A percentile compares a stretch with the other conserved stretches of the same genome.
phyloP scores from a whole-genome alignment of 2,888 invertebrate genomes.

The Caenorhabditis plicata region DNA sequence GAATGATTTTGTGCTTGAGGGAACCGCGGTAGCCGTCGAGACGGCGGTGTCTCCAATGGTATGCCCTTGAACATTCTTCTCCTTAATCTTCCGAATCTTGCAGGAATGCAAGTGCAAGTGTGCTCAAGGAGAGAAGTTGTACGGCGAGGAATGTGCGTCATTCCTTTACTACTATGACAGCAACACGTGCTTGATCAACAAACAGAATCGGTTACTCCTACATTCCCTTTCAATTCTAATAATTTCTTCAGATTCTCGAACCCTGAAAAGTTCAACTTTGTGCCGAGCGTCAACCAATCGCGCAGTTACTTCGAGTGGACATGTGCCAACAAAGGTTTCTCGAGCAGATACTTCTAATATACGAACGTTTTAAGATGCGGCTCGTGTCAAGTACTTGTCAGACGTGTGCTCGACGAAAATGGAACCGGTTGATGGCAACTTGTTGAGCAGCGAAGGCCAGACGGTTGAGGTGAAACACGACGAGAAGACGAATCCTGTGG shows the following conservation, averaged over 20 bases:
- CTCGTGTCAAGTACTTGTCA: slow-evolving; percentile 20
- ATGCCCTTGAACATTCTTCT: neutral
- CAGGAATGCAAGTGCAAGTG: slow-evolving; percentile 38
- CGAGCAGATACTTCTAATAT: too few species aligned
- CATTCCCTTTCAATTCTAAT: neutral
- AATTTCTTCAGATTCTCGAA: slow-evolving; percentile 49
- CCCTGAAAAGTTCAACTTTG: slow-evolving; percentile 60
- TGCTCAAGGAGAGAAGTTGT: slow-evolving; percentile 36
- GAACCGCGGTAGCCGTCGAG: slow-evolving; percentile 60
- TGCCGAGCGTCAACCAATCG: slow-evolving; percentile 40
- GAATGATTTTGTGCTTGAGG: slow-evolving; percentile 60
- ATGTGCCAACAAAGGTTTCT: slow-evolving; percentile 58
- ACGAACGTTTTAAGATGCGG: too few species aligned
- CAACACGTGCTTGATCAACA: slow-evolving; percentile 61
- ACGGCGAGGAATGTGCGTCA: slow-evolving; percentile 59
- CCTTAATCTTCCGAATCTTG: neutral
- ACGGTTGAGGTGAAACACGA: slow-evolving; percentile 19
- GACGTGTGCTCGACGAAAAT: slow-evolving; percentile 17
- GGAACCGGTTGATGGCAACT: slow-evolving; percentile 22
- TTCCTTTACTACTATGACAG: slow-evolving; percentile 63
- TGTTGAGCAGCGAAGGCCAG: slow-evolving; percentile 25
- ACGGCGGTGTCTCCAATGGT: slow-evolving; percentile 40
- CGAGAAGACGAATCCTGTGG: slow-evolving; percentile 5
- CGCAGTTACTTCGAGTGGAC: slow-evolving; percentile 61
- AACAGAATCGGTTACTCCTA: slow-evolving; percentile 53